phyloP scores from a whole-genome alignment of 2,113 vertebrate genomes.

The Burhinus oedicnemus region DNA sequence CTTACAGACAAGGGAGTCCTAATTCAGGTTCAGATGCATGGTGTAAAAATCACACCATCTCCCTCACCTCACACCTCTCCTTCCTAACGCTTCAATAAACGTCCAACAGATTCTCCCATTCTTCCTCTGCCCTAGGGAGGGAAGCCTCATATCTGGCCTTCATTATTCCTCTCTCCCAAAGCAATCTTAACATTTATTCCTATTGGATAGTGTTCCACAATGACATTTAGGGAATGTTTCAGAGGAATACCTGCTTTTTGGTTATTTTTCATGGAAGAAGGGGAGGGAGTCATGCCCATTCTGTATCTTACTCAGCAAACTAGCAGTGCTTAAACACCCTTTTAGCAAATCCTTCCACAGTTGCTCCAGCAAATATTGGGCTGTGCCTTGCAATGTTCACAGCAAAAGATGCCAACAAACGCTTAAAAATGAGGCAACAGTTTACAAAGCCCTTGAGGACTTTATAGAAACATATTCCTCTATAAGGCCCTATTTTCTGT shows the following conservation, averaged over 20 bases:
- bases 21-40: accelerated
- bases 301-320: not conserved
- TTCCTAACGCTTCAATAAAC: not conserved
- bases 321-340: not conserved
- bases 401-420: not conserved
- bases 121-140: not conserved
- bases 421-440: not conserved
- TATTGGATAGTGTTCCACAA: not conserved
- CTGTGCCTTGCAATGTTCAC: not conserved
- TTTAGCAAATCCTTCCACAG: not conserved
- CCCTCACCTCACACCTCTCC: not conserved
- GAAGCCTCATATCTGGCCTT: not conserved
- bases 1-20: not conserved
- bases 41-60: not conserved
- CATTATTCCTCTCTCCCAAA: not conserved
- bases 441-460: not conserved
- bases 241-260: not conserved
- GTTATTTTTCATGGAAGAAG: not conserved
- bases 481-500: not conserved
- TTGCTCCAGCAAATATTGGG: not conserved
- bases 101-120: not conserved
- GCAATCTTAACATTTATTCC: not conserved
- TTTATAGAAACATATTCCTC: not conserved
- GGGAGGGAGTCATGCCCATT: not conserved
- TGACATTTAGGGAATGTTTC: not conserved